Evolutionary conservation across 2,113 vertebrate species (phyloP), one percentile per base, ranked within the genome.

Genomic region (Mastomys natalensis): DNA sequence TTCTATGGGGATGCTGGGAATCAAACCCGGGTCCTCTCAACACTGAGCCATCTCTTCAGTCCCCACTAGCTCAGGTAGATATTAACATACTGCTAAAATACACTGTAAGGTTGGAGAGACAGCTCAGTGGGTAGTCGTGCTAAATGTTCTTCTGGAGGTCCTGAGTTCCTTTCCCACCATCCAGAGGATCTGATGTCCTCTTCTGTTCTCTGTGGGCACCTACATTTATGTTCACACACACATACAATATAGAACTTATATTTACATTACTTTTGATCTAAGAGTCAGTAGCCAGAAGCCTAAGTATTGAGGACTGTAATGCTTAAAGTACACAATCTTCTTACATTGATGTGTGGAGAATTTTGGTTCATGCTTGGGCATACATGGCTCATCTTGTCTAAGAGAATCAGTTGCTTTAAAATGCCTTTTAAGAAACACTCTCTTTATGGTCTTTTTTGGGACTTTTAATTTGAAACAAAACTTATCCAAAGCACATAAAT

Each of bases 401-500:
- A 96, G 95, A 85, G 95, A 93, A 93, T 72, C 93, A 95, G n/a
- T 68, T 93, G 85, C 93, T 97, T 94, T 31, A 92, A 90, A 91
- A 92, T 55, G 43, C 68, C 92, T 94, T 62, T 70, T 70, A 7
- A 84, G 94, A 95, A 86, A 74, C 78, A 12, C 72, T 97, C 82
- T 94, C 95, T 95, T 97, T 98, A 62, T 90, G 64, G 97, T 96
- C 94, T 95, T 73, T 64, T 90, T 96, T 96, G 92, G 88, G 96
- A 81, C 64, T 96, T 82, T 94, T 96, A 98, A 92, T 97, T 98
- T 98, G 89, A 94, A 70, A 86, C 85, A 91, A 95, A 93, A 85
- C 96, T 98, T 98, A 98, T 98, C 82, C 9, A 97, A 96, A 98
- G 98, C 98, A 97, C 98, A 97, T 97, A 98, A 98, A 98, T 97